Evolutionary conservation across 2,797 vertebrate genomes (phyloP).

Genomic region (Gadopsis marmoratus): DNA sequence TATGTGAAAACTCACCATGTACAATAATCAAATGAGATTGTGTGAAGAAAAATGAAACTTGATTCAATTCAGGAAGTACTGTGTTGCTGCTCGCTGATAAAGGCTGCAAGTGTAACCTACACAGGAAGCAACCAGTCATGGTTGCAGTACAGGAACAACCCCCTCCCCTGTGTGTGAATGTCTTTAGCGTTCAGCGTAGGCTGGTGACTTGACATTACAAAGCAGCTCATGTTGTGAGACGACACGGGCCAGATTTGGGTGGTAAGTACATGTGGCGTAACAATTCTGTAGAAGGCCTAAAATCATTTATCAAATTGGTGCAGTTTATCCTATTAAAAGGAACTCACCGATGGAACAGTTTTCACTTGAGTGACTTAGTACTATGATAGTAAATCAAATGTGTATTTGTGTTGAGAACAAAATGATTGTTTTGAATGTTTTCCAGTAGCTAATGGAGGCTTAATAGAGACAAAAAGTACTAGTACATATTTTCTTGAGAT

Average conservation of each 20-base stretch:
- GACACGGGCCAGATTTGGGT: slow-evolving; percentile 39
- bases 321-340: not conserved
- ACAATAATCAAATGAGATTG: not conserved
- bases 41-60: not conserved
- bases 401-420: not conserved
- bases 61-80: slow-evolving; percentile 50
- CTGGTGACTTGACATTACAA: slow-evolving; percentile 35
- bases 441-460: not conserved
- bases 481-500: not conserved
- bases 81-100: not conserved
- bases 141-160: slow-evolving; percentile 54
- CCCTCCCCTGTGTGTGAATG: slow-evolving; percentile 32
- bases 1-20: not conserved
- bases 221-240: slow-evolving; percentile 34
- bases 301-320: not conserved
- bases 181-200: slow-evolving; percentile 6
- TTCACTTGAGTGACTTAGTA: not conserved
- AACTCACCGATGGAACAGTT: not conserved
- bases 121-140: slow-evolving; percentile 73
- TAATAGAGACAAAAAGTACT: not conserved
- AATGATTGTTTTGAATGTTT: not conserved
- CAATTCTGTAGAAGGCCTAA: not conserved
- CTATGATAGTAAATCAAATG: not conserved
- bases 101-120: slow-evolving; percentile 41
- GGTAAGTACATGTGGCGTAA: slow-evolving; percentile 54